Evolutionary conservation across 2,797 vertebrate genomes (phyloP).

Genomic region (Poeciliopsis gracilis): DNA sequence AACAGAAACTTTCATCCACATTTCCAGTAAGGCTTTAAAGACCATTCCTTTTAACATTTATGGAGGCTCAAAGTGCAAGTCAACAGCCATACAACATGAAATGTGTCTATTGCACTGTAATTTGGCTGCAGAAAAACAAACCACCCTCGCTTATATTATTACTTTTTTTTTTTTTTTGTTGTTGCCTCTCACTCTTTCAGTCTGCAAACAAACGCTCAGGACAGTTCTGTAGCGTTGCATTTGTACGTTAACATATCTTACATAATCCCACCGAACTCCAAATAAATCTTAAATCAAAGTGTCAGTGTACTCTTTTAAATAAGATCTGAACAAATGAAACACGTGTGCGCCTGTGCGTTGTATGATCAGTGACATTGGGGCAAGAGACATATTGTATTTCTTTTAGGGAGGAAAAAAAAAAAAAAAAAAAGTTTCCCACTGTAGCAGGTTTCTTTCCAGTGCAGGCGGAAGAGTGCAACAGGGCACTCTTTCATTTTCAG

Average conservation of each 20-base stretch:
- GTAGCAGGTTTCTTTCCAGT: slow-evolving; percentile 67
- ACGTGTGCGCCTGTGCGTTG: slow-evolving; percentile 45
- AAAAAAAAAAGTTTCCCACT: slow-evolving; percentile 20
- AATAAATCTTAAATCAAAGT: slow-evolving; percentile 65
- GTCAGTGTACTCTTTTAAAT: slow-evolving; percentile 79
- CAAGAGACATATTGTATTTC: slow-evolving; percentile 53
- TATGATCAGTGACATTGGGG: slow-evolving; percentile 52
- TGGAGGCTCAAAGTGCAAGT: slow-evolving; percentile 63
- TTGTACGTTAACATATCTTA: slow-evolving; percentile 53
- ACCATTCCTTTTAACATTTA: slow-evolving; percentile 44
- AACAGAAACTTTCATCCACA: slow-evolving; percentile 41
- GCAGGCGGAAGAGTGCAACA: slow-evolving; percentile 59
- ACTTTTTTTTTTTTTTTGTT: slow-evolving; percentile 15
- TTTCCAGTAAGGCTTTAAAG: slow-evolving; percentile 47
- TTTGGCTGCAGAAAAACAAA: slow-evolving; percentile 59
- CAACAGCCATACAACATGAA: slow-evolving; percentile 59
- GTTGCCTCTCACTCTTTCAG: slow-evolving; percentile 48
- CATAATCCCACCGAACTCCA: slow-evolving; percentile 50
- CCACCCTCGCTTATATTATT: slow-evolving; percentile 47
- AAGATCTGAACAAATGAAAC: slow-evolving; percentile 58
- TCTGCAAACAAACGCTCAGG: slow-evolving; percentile 51
- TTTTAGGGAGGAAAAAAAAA: slow-evolving; percentile 30
- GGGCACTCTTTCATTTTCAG: slow-evolving; percentile 38
- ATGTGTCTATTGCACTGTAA: slow-evolving; percentile 77
- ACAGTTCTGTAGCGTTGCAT: slow-evolving; percentile 39